Base-by-base conservation (phyloP, 1,140 invertebrate genomes). In the Lepidurus apus region DNA sequence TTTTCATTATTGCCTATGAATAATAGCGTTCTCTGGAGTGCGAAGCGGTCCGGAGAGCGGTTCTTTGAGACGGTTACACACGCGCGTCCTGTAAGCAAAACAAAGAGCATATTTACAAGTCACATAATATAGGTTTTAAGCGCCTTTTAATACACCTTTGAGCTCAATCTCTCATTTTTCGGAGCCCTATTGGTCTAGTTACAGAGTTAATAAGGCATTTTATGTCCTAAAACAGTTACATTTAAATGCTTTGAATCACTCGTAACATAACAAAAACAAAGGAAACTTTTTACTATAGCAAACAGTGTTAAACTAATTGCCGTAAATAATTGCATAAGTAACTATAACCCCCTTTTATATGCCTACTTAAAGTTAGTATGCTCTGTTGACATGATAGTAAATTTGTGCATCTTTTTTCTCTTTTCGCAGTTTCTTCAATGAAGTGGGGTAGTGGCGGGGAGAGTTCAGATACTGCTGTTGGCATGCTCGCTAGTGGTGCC, bases 371-470 rank as follows among this genome's bases (percentile, higher is more conserved):
- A 34, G 34, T 3, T 34, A 34, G 34, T 2, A 4, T 34, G 34
- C 34, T 34, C 34, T 34, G 34, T 34, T 34, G 34, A 34, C 34
- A 34, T 34, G 34, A 34, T 34, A 34, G 34, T 34, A 34, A 34
- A 34, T 34, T 34, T 34, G 34, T 65, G 13, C 17, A n/a, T n/a
- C 7, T 65, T 65, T 65, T 9, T 13, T 13, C 34, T 9, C 21
- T 13, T 65, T 65, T 13, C 13, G 13, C 53, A 65, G 53, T 11
- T 65, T 65, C 53, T 65, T 65, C 53, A 47, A 79, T 79, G 78
- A 79, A 79, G 78, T 79, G 78, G 78, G 73, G 44, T 42, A 45
- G 78, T 45, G 74, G 78, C 47, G 78, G 75, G 75, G 78, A 79
- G 9, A 44, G 73, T 47, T 26, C 43, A 11, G 43, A 34, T 75